Conservation (phyloP, 2,888 invertebrate genomes). For the Nasonovia ribisnigri region DNA sequence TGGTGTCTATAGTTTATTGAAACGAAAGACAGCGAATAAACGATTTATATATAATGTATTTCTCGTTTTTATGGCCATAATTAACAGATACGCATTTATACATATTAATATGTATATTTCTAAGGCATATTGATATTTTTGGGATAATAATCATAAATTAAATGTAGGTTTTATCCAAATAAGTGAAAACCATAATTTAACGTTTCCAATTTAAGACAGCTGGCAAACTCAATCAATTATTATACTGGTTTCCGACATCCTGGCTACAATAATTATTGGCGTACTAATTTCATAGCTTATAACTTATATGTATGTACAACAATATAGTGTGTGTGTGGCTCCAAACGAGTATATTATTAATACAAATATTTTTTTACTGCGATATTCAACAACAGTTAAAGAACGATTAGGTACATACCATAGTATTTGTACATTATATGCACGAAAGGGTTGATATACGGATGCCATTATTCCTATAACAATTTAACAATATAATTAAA, state of each 20-base stretch:
- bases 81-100: conserved; percentile 4
- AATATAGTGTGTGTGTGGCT: neutral
- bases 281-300: neutral
- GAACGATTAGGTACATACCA: neutral
- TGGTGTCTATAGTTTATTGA: conserved; percentile 40
- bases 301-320: neutral
- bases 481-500: neutral
- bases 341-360: conserved; percentile 29
- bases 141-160: conserved; percentile 37
- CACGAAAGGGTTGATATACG: neutral
- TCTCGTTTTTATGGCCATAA: conserved; percentile 9
- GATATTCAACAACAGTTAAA: neutral
- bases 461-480: neutral
- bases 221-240: conserved; percentile 26
- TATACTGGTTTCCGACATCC: neutral
- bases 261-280: conserved; percentile 5
- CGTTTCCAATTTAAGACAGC: neutral
- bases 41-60: neutral
- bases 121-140: conserved; percentile 10
- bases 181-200: conserved; percentile 34
- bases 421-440: neutral
- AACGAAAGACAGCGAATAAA: neutral
- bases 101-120: neutral
- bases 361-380: conserved; percentile 18
- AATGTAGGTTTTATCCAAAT: conserved; percentile 21